Evolutionary conservation across 2,888 invertebrate species (phyloP).

Genomic region (Tuberolachnus salignus): DNA sequence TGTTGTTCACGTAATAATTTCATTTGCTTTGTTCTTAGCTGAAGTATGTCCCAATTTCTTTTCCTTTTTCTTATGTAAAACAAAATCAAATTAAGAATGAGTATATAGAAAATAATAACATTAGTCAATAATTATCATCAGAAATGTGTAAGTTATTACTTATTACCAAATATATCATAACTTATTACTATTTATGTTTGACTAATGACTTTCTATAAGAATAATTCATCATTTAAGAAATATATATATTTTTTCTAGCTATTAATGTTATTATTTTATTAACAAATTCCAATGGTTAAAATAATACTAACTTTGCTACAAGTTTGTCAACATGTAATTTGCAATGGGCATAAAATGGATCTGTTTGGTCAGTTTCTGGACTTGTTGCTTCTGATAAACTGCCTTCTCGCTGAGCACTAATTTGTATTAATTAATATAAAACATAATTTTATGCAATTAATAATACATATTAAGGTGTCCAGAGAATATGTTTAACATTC

Average conservation of each 20-base stretch:
- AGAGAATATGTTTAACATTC: too few relatives aligned
- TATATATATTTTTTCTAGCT: neutral
- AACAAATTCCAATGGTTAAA: neutral
- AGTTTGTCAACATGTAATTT: constrained; percentile 91
- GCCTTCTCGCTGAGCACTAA: constrained; percentile 90
- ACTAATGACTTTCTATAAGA: too few relatives aligned
- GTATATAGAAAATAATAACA: neutral
- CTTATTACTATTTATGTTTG: too few relatives aligned
- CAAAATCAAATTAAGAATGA: constrained; percentile 29
- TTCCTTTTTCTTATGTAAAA: constrained; percentile 59
- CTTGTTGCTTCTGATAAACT: constrained; percentile 89
- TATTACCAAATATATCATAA: too few relatives aligned
- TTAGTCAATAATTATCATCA: too few relatives aligned
- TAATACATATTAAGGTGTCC: too few relatives aligned
- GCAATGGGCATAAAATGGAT: constrained; percentile 97
- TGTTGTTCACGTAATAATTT: constrained; percentile 69
- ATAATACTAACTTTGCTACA: constrained; percentile 56
- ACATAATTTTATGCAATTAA: neutral
- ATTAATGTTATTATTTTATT: neutral
- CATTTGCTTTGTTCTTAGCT: constrained; percentile 70
- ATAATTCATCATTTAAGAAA: constrained; percentile 56
- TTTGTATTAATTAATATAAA: constrained; percentile 8
- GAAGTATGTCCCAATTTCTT: constrained; percentile 74
- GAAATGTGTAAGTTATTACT: too few relatives aligned
- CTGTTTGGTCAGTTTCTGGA: constrained; percentile 88